A percentile compares a stretch with the other conserved stretches of the same genome.
Evolutionary conservation across 2,888 invertebrate genomes (phyloP).

Genomic region (Yponomeuta cagnagella): DNA sequence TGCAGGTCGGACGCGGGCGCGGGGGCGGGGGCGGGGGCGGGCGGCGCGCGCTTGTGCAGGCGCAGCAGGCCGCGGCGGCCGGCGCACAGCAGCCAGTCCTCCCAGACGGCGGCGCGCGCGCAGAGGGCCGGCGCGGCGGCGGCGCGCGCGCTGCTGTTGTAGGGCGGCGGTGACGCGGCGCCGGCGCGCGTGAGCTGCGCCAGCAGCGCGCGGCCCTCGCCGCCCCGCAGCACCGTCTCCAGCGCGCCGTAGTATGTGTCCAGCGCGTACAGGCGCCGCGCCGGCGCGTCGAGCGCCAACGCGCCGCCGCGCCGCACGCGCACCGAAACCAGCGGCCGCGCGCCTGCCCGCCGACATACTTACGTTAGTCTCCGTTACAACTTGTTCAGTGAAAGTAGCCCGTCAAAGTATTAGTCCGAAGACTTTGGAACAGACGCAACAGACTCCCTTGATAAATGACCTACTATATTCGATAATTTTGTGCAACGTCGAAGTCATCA

Average conservation of each 20-base stretch:
- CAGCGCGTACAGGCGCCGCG: constrained; percentile 87
- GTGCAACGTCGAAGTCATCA: too few relatives aligned
- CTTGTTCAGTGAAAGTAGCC: not conserved
- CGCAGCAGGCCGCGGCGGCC: constrained; percentile 44
- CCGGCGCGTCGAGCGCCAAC: constrained; percentile 84
- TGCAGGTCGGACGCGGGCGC: not conserved
- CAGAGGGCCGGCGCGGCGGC: constrained; percentile 31
- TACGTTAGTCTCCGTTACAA: not conserved
- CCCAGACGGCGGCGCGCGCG: constrained; percentile 47
- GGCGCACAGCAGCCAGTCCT: constrained; percentile 58
- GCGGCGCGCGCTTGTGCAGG: constrained; percentile 35
- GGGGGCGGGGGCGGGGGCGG: constrained; percentile 22
- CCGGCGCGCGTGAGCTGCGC: not conserved
- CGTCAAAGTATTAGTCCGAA: not conserved
- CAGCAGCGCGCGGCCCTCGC: constrained; percentile 71
- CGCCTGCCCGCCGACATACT: constrained; percentile 9
- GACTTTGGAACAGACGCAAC: not conserved
- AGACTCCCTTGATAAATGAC: too few relatives aligned
- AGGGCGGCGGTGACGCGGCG: not conserved
- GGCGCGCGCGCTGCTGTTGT: constrained; percentile 16
- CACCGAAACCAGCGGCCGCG: constrained; percentile 68
- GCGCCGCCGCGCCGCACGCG: constrained; percentile 84
- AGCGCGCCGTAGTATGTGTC: constrained; percentile 86
- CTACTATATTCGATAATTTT: too few relatives aligned
- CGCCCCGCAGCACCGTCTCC: constrained; percentile 81